Evolutionary conservation across 2,888 invertebrate genomes (phyloP), one percentile per base, ranked within the genome.

Genomic region (Eupithecia subumbrata): DNA sequence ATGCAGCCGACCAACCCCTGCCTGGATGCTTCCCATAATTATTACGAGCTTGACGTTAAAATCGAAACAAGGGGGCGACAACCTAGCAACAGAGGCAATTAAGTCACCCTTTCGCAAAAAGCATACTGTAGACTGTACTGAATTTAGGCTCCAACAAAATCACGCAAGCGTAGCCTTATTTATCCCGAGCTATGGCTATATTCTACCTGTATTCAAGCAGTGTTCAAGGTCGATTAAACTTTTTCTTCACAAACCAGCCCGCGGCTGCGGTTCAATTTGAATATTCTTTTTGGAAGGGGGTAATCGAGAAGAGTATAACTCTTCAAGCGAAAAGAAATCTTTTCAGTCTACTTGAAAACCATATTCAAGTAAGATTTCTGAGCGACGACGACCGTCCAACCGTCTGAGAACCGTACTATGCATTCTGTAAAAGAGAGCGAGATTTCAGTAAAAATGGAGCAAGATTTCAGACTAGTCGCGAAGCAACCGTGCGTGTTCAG

Each of bases 11-110:
- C 48, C 71, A 40, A 72, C 52, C 76, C 64, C 75, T 64, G 37
- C 69, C 37, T 45, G 56, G 25, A 60, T n/a, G 18, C 14, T 43
- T 70, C 52, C 68, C 74, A 70, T 74, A 71, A 76, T 74, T 66
- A 72, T 72, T 60, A 67, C 30, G 43, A 34, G 68, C 11, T 43
- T 48, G 68, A 71, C 37, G 67, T 73, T 64, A 73, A 64, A 48
- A 64, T 45, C 72, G 34, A 76, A 76, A 76, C 76, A 66, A 40
- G 72, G 52, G 76, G 74, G 66, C 40, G 67, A 69, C 66, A 22
- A 43, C 76, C 76, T 77, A 74, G 72, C 76, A 77, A 77, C 76
- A 45, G 30, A 22, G 52, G 67, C 30, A 69, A 71, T 66, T 60
- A 71, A 34, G 14, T n/a, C 52, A 71, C 69, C 56, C 43, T 69